Evolutionary conservation across 1,140 invertebrate genomes (phyloP), one percentile per base, ranked within the genome.

Genomic region (Penaeus vannamei): DNA sequence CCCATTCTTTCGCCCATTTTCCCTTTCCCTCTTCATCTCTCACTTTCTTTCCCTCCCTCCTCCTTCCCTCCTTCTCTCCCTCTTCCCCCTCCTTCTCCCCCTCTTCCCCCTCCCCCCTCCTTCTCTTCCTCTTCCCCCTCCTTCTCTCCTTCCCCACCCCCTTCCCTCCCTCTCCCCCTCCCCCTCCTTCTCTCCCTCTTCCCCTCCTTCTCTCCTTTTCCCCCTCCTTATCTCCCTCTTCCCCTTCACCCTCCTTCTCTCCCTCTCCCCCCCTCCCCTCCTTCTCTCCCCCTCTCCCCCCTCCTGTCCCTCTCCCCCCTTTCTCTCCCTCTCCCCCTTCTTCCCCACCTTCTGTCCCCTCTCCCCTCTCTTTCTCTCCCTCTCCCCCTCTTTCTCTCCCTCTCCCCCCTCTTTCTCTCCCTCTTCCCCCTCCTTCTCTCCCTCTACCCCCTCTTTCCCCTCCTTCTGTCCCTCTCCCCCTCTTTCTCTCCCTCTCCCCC

Each of bases 371-470:
- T 7, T 19, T 32, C 32, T 26, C 32, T 32, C 26, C 46, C 76
- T 26, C 22, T 26, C 46, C 20, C 1, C 32, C 23, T 14, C 19
- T 4, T 77, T 26, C 19, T 3, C 19, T 7, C 36, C 77, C 36
- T 2, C 46, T 29, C 36, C 29, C 29, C 46, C 42, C 2, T 80
- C 46, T 80, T 29, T 19, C 20, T 46, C 46, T 80, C 19, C 32
- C 20, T 36, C 23, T 23, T 17, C 32, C 32, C n/a, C 20, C 80
- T 53, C 42, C 60, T 59, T 53, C 80, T 53, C 42, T 82, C 42
- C 53, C 80, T 82, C 42, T 82, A n/a, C 60, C 80, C 26, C 80
- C 60, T 59, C 64, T 62, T 64, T 29, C 46, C 60, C 64, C 26
- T 36, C 82, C 62, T 29, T 66, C 60, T 64, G 59, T 36, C 26